These are phyloP conservation scores for Chaenodraco wilsoni DNA, from an alignment of 2,797 vertebrate genomes.

Conservation along the genomic window DNA sequence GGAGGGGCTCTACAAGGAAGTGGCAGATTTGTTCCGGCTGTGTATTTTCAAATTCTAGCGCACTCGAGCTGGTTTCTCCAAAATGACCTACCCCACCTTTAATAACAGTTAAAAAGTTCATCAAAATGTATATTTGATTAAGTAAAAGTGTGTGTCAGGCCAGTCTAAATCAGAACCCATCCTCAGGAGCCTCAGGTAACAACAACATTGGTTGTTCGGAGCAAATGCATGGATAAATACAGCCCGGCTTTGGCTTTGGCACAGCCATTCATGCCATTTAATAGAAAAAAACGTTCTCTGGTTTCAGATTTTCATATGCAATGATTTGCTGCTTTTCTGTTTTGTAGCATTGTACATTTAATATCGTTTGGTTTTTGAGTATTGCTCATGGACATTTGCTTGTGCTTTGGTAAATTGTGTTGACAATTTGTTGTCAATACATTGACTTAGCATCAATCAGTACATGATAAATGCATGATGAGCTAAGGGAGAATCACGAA, in stretches of 20 bases:
- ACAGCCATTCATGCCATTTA: neutral
- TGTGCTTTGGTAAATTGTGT: neutral
- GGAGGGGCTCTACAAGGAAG: no score
- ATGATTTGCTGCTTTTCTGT: neutral
- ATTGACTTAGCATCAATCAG: neutral
- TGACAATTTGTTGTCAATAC: neutral
- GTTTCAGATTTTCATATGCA: conserved; percentile 1
- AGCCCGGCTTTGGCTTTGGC: neutral
- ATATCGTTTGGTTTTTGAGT: neutral
- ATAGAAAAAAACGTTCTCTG: neutral
- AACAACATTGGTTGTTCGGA: neutral
- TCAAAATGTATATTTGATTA: neutral
- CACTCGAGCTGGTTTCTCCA: no score
- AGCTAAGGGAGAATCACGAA: neutral
- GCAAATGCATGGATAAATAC: neutral
- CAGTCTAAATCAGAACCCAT: neutral
- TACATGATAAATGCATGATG: no score
- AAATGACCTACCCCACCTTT: no score
- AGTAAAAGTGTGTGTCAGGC: neutral
- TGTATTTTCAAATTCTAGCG: no score
- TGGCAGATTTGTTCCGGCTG: no score
- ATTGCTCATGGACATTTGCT: neutral
- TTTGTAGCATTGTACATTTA: neutral
- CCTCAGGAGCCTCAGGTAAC: conserved; percentile 3
- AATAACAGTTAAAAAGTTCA: neutral